These are phyloP conservation scores for Contarinia nasturtii DNA, from an alignment of 1,140 invertebrate species.

Conservation along the genomic window DNA sequence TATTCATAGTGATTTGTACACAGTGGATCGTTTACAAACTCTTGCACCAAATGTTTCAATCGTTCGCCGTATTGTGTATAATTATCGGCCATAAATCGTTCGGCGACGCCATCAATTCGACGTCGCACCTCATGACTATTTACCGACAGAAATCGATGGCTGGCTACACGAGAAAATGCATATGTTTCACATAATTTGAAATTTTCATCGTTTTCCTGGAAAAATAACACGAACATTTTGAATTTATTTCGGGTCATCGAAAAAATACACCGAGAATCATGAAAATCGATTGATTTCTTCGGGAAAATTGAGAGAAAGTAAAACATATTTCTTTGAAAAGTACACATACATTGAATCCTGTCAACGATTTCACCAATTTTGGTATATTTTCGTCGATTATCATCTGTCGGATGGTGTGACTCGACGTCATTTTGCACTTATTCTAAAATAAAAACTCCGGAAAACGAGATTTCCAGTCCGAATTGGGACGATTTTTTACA, in stretches of 20 bases:
- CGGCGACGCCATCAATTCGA: constrained; percentile 10
- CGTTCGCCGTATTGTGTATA: constrained; percentile 8
- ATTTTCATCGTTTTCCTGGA: constrained; percentile 5
- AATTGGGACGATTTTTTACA: too few relatives aligned
- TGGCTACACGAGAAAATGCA: constrained; percentile 9
- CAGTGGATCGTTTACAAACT: constrained; percentile 8
- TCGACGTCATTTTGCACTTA: too few relatives aligned
- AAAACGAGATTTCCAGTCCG: too few relatives aligned
- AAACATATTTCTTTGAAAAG: neutral
- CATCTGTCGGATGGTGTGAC: constrained; percentile 1
- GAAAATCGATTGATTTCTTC: too few relatives aligned
- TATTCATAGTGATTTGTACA: constrained; percentile 8
- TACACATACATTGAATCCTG: constrained; percentile 8
- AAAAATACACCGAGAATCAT: too few relatives aligned
- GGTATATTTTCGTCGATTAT: constrained; percentile 8
- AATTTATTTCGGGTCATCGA: too few relatives aligned
- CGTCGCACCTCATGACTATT: constrained; percentile 12
- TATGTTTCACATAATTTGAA: constrained; percentile 6
- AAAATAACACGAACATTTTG: neutral
- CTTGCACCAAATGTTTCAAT: constrained; percentile 7
- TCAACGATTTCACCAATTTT: constrained; percentile 10
- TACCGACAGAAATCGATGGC: constrained; percentile 8
- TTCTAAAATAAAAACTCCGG: too few relatives aligned
- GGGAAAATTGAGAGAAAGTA: neutral
- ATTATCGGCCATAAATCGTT: constrained; percentile 13